Evolutionary conservation across 2,888 invertebrate genomes (phyloP).

Genomic region (Osmoderma eremita): DNA sequence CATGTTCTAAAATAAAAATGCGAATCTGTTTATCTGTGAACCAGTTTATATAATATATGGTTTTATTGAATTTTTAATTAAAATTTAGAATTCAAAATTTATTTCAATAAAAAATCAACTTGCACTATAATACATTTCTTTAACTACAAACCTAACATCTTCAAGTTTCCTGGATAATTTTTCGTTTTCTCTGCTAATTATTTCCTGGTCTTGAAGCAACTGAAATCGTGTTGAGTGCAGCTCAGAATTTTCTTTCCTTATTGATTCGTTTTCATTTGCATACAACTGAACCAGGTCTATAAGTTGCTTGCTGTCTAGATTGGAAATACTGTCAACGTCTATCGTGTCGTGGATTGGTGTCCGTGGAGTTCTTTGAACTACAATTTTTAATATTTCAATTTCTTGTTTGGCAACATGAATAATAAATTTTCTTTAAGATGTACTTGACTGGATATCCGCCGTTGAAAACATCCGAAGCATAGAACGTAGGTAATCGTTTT

Average conservation of each 20-base stretch:
- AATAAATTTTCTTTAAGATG: background rate
- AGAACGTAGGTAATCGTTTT: slow-evolving; percentile 87
- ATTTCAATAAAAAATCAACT: too few relatives aligned
- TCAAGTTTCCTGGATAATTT: slow-evolving; percentile 86
- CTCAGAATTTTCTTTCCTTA: slow-evolving; percentile 86
- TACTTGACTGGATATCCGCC: slow-evolving; percentile 49
- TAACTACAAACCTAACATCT: slow-evolving; percentile 69
- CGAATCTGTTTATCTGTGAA: too few relatives aligned
- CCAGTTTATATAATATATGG: too few relatives aligned
- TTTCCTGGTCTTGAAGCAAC: slow-evolving; percentile 87
- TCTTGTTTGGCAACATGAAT: background rate
- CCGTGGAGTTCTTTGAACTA: slow-evolving; percentile 61
- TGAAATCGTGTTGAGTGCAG: slow-evolving; percentile 82
- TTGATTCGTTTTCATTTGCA: slow-evolving; percentile 81
- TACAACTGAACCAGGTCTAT: slow-evolving; percentile 87
- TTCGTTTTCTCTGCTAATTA: slow-evolving; percentile 91
- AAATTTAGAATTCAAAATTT: too few relatives aligned
- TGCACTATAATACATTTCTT: too few relatives aligned
- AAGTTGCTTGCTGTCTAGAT: slow-evolving; percentile 81
- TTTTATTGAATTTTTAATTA: too few relatives aligned
- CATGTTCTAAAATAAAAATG: slow-evolving; percentile 10
- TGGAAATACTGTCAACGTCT: slow-evolving; percentile 77
- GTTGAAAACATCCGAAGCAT: slow-evolving; percentile 67
- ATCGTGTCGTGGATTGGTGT: slow-evolving; percentile 62
- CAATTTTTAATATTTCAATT: slow-evolving; percentile 10